Conservation (phyloP, 2,797 vertebrate genomes). For the Epinephelus coioides region DNA sequence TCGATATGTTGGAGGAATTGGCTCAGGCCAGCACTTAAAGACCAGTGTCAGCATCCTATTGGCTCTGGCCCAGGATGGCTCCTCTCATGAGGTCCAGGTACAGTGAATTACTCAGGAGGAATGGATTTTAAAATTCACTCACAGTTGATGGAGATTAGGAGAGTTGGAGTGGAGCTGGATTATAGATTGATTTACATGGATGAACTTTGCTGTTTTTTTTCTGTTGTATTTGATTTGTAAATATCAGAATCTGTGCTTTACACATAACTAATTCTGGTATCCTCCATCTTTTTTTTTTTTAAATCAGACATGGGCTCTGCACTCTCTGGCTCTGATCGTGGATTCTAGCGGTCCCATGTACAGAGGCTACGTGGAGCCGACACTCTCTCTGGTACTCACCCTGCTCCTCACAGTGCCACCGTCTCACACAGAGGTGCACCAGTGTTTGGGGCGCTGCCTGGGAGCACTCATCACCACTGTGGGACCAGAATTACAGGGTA, state of each 20-base stretch:
- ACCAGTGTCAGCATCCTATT: slow-evolving; percentile 98
- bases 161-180: background rate
- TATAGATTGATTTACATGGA: background rate
- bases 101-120: slow-evolving; percentile 34
- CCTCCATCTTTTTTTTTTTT: background rate
- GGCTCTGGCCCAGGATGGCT: slow-evolving; percentile 97
- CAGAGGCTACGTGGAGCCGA: slow-evolving; percentile 97
- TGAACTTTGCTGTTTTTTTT: background rate
- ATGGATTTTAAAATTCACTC: slow-evolving; percentile 16
- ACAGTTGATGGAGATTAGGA: background rate
- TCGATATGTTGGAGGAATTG: slow-evolving; percentile 98
- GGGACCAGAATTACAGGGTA: slow-evolving; percentile 97
- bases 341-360: slow-evolving; percentile 99
- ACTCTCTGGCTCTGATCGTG: slow-evolving; percentile 98
- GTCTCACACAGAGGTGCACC: slow-evolving; percentile 97
- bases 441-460: slow-evolving; percentile 97
- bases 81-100: slow-evolving; percentile 99
- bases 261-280: background rate
- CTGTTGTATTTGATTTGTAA: background rate
- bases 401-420: slow-evolving; percentile 96
- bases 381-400: slow-evolving; percentile 96
- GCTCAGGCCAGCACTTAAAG: slow-evolving; percentile 98
- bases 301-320: slow-evolving; percentile 97
- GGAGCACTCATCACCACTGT: slow-evolving; percentile 99
- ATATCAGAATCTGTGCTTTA: background rate